Evolutionary conservation across 1,140 invertebrate species (phyloP), one percentile per base, ranked within the genome.

Genomic region (Elymnias hypermnestra): DNA sequence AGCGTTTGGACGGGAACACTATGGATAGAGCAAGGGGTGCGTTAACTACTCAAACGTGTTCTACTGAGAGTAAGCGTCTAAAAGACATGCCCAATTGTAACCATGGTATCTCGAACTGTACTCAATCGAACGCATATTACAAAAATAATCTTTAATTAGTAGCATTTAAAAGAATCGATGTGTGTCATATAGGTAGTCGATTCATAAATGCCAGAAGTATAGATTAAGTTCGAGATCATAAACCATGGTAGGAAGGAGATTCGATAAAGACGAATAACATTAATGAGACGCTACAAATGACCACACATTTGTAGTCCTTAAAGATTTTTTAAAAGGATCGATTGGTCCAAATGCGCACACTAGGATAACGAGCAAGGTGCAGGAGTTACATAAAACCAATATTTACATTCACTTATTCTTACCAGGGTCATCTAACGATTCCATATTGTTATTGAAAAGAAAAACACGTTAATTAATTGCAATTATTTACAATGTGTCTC

Each of bases 401-500:
- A 52, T 59, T 56, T 52, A 58, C 57, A 63, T 59, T 44, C 46
- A 62, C 42, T 51, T 63, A 50, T 61, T 76, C 76, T 81, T 81
- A 81, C 76, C 76, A 67, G 70, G 63, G 53, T 81, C 76, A 47
- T 81, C 76, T 77, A 73, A 62, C 53, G 64, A 56, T 64, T 72
- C 72, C 76, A 74, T 45, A 72, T 72, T 63, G 72, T 72, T 72
- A 71, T 70, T 74, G 72, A 70, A 77, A 81, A 79, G 57, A 73
- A 81, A 77, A 76, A 72, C 63, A 75, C 57, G 70, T 52, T 37
- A 23, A 63, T 71, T 67, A 79, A 67, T 62, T 55, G 49, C 46
- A 52, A 57, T 45, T 43, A 47, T 40, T 40, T 49, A 49, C 40
- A 44, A 28, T 23, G n/a, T n/a, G n/a, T n/a, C n/a, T 7, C 12